These are phyloP conservation scores for Radopholus similis DNA, from an alignment of 1,140 invertebrate species.

Conservation along the genomic window DNA sequence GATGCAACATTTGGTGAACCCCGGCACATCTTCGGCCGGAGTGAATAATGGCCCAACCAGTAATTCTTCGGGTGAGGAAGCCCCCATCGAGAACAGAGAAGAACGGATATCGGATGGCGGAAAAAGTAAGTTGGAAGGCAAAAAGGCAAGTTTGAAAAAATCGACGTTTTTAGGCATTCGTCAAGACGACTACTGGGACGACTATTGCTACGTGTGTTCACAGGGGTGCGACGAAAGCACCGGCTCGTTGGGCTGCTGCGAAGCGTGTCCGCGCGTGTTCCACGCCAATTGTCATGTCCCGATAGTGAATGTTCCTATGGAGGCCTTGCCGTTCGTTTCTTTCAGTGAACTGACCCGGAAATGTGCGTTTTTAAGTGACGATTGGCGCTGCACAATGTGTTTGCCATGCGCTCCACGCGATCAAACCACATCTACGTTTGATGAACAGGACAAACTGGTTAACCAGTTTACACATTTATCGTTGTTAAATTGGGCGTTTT, in stretches of 20 bases:
- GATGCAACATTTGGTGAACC: too few relatives aligned
- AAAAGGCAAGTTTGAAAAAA: too few relatives aligned
- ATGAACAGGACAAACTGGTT: slow-evolving; percentile 29
- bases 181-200: slow-evolving; percentile 43
- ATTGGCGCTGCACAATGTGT: slow-evolving; percentile 41
- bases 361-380: slow-evolving; percentile 31
- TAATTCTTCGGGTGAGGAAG: too few relatives aligned
- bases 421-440: slow-evolving; percentile 13
- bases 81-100: too few relatives aligned
- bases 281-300: slow-evolving; percentile 42
- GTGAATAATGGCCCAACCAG: too few relatives aligned
- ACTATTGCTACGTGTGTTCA: slow-evolving; percentile 42
- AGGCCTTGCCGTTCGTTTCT: slow-evolving; percentile 30
- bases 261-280: slow-evolving; percentile 34
- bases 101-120: too few relatives aligned
- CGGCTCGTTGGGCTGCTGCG: slow-evolving; percentile 38
- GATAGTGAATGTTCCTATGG: slow-evolving; percentile 15
- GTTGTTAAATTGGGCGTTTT: slow-evolving; percentile 15
- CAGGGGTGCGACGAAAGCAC: slow-evolving; percentile 42
- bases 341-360: background rate
- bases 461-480: background rate
- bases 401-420: slow-evolving; percentile 18
- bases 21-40: too few relatives aligned
- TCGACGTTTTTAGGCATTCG: too few relatives aligned
- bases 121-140: too few relatives aligned